phyloP scores from a whole-genome alignment of 1,140 invertebrate species.

The Lepidurus arcticus region DNA sequence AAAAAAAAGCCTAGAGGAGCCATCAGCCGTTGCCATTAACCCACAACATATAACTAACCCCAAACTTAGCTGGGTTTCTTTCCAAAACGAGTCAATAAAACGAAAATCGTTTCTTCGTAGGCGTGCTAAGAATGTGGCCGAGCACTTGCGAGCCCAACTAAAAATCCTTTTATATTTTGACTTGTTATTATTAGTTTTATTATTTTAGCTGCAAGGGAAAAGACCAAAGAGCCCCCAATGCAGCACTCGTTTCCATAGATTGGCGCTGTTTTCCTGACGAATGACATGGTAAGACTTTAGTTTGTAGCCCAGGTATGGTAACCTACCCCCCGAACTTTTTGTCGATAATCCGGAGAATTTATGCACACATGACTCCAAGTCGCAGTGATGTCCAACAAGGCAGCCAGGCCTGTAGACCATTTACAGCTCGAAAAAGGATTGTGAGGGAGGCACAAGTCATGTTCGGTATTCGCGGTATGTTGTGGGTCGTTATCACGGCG shows the following conservation, averaged over 20 bases:
- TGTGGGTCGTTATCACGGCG: constrained; percentile 3
- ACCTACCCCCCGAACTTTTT: not conserved
- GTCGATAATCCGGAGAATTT: not conserved
- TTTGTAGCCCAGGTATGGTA: too few relatives aligned
- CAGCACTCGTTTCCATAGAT: not conserved
- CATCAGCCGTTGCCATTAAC: constrained; percentile 14
- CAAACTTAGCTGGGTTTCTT: not conserved
- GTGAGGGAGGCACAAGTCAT: not conserved
- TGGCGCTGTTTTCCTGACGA: too few relatives aligned
- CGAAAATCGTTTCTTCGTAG: not conserved
- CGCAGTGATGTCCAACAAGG: too few relatives aligned
- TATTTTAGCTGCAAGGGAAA: too few relatives aligned
- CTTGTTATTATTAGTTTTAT: too few relatives aligned
- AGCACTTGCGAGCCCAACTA: not conserved
- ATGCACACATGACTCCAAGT: not conserved
- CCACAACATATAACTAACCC: constrained; percentile 13
- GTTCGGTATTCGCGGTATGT: constrained; percentile 8
- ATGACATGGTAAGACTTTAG: too few relatives aligned
- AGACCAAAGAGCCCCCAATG: not conserved
- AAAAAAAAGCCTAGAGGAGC: not conserved
- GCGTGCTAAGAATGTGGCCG: not conserved
- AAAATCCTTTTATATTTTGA: not conserved
- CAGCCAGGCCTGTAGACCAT: too few relatives aligned
- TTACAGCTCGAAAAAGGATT: not conserved
- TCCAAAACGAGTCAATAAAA: constrained; percentile 10